Conservation (phyloP, 2,888 invertebrate genomes). For the Sphinx pinastri region DNA sequence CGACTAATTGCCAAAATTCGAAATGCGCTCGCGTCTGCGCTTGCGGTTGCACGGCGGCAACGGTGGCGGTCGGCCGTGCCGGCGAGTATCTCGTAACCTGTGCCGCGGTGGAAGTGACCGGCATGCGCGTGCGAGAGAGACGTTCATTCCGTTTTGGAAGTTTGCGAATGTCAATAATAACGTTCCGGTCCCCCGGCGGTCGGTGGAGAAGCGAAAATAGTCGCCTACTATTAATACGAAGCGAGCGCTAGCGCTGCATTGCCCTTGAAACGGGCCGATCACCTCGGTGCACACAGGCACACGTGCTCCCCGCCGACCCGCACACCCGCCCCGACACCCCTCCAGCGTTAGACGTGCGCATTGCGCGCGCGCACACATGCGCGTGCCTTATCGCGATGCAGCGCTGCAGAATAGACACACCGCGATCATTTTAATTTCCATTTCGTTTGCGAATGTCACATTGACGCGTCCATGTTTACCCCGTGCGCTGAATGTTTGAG, state of each 20-base stretch:
- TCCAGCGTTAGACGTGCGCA: constrained; percentile 40
- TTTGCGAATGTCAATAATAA: constrained; percentile 82
- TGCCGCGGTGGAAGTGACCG: neutral
- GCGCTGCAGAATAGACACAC: constrained; percentile 68
- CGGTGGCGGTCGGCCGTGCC: neutral
- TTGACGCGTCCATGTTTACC: constrained; percentile 57
- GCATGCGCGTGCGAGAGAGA: constrained; percentile 57
- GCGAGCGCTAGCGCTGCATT: constrained; percentile 79
- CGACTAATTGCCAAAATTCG: too few species aligned
- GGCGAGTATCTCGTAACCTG: neutral
- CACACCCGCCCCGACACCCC: constrained; percentile 52
- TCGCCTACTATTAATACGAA: constrained; percentile 80
- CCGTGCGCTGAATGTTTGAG: constrained; percentile 45
- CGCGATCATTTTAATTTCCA: constrained; percentile 75
- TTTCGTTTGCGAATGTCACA: constrained; percentile 74
- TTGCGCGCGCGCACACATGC: constrained; percentile 48
- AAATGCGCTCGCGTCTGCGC: too few species aligned
- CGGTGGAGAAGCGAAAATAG: constrained; percentile 78
- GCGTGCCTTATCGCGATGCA: constrained; percentile 65
- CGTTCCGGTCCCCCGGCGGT: constrained; percentile 72
- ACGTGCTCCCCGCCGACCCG: constrained; percentile 49
- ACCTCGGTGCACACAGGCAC: constrained; percentile 71
- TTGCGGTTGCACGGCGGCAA: too few species aligned
- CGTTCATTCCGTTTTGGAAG: constrained; percentile 62
- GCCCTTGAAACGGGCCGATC: constrained; percentile 83